Percentiles rank a stretch among this genome's conserved stretches.
Conservation (phyloP, 2,888 invertebrate genomes). For the Drosophila rubida region DNA sequence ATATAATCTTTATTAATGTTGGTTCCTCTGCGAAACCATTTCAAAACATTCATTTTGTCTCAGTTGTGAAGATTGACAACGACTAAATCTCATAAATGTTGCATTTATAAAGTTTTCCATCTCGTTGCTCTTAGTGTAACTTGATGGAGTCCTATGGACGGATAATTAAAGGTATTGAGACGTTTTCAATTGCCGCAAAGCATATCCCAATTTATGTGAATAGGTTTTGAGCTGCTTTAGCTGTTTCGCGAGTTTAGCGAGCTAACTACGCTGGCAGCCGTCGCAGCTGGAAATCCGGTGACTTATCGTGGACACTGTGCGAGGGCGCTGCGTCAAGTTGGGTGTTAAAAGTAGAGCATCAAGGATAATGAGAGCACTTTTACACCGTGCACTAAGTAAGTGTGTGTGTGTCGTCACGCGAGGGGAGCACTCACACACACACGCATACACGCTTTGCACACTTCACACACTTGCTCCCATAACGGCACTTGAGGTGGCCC, state of each 20-base stretch:
- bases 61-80: too few relatives aligned
- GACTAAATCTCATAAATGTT: too few relatives aligned
- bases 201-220: neutral
- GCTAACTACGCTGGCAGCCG: slow-evolving; percentile 2
- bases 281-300: slow-evolving; percentile 12
- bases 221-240: slow-evolving; percentile 2
- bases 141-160: too few relatives aligned
- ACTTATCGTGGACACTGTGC: slow-evolving; percentile 39
- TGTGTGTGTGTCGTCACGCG: slow-evolving; percentile 25
- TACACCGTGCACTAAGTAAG: slow-evolving; percentile 37
- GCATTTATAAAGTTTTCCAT: too few relatives aligned
- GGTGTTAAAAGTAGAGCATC: slow-evolving; percentile 72
- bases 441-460: slow-evolving; percentile 17
- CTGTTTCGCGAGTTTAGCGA: neutral
- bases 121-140: too few relatives aligned
- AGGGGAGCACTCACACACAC: neutral
- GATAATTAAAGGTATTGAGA: neutral
- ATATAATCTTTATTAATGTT: too few relatives aligned
- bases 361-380: slow-evolving; percentile 77
- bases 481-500: slow-evolving; percentile 51
- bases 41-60: too few relatives aligned
- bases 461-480: slow-evolving; percentile 33
- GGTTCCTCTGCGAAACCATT: too few relatives aligned
- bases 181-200: neutral
- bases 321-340: slow-evolving; percentile 37